These are phyloP conservation scores for Apis laboriosa DNA, from an alignment of 1,140 invertebrate species.

Conservation along the genomic window DNA sequence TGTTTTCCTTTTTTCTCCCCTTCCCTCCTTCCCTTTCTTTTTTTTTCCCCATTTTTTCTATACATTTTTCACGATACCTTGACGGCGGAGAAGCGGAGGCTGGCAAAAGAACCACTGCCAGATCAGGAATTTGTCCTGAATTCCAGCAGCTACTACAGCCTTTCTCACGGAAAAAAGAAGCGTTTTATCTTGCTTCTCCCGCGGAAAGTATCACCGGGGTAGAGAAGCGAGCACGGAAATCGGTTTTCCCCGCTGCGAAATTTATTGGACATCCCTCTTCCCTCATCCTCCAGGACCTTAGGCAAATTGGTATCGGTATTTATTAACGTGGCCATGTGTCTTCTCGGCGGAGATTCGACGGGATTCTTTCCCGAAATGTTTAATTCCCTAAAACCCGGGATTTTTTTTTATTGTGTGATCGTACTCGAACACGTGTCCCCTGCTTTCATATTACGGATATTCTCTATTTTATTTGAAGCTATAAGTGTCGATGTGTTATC, in stretches of 20 bases:
- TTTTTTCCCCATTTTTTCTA: no score
- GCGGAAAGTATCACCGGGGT: constrained; percentile 39
- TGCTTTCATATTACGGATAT: no score
- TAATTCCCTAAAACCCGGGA: background rate
- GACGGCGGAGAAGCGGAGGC: background rate
- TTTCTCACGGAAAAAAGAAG: constrained; percentile 48
- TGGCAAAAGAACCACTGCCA: background rate
- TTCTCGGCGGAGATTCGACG: background rate
- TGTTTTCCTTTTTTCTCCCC: no score
- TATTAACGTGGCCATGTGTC: constrained; percentile 29
- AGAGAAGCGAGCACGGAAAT: constrained; percentile 43
- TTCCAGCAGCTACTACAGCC: constrained; percentile 31
- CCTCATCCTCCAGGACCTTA: background rate
- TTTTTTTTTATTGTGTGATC: no score
- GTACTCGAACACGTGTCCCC: no score
- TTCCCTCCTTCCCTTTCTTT: background rate
- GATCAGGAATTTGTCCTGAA: constrained; percentile 53
- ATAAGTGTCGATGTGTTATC: no score
- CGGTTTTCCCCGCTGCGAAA: constrained; percentile 33
- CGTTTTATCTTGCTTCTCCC: constrained; percentile 46
- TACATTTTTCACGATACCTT: no score
- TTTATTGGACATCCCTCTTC: constrained; percentile 43
- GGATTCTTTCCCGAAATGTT: background rate
- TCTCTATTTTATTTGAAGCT: no score
- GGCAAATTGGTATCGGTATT: constrained; percentile 35